These are phyloP conservation scores for Anastrepha ludens DNA, from an alignment of 1,140 invertebrate genomes.

Conservation along the genomic window DNA sequence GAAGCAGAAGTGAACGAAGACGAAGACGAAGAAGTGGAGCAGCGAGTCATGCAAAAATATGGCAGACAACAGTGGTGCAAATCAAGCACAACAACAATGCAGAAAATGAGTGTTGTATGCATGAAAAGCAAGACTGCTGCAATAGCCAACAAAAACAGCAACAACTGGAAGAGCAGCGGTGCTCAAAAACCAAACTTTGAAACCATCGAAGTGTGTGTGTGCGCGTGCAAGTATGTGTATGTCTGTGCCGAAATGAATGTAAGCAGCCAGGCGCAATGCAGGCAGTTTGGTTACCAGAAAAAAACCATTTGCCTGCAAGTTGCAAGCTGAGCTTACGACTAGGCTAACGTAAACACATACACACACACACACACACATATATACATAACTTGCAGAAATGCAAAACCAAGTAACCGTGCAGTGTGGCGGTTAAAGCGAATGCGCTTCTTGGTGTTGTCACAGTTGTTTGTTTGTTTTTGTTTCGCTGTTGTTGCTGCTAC, in stretches of 20 bases:
- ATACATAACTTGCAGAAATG: not conserved
- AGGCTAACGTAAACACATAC: not conserved
- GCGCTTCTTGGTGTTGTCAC: not conserved
- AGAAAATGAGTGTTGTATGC: not conserved
- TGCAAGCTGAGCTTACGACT: not conserved
- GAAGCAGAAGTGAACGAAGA: not conserved
- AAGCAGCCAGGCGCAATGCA: not conserved
- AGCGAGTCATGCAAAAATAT: conserved; percentile 47
- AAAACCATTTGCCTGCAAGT: not conserved
- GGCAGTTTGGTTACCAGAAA: not conserved
- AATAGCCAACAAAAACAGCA: not conserved
- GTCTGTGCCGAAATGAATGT: not conserved
- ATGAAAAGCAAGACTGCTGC: conserved; percentile 34
- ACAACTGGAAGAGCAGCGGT: not conserved
- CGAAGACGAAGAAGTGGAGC: conserved; percentile 12
- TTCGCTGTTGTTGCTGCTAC: not conserved
- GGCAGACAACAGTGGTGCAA: not conserved
- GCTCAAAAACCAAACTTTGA: not conserved
- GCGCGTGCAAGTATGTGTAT: too few species aligned
- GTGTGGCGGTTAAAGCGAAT: not conserved
- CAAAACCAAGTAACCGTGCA: not conserved
- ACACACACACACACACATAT: not conserved
- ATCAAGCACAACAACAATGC: not conserved
- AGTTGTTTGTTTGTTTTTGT: not conserved
- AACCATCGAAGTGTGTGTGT: not conserved